Conservation (phyloP, 2,888 invertebrate genomes). For the Anorthoa munda region DNA sequence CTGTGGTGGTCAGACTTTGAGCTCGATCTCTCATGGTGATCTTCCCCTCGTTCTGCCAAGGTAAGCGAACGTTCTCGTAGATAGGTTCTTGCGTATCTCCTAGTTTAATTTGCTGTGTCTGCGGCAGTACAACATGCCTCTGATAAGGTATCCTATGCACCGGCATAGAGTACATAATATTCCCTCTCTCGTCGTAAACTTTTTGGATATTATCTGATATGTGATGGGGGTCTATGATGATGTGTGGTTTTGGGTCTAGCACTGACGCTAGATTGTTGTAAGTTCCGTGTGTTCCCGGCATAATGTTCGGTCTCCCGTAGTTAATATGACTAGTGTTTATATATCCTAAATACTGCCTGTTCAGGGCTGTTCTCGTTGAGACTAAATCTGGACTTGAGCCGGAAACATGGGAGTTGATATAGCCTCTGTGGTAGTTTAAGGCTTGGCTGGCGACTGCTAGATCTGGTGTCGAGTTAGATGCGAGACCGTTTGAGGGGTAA, state of each 20-base stretch:
- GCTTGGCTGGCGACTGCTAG: constrained; percentile 94
- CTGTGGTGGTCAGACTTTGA: constrained; percentile 94
- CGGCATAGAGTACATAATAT: constrained; percentile 92
- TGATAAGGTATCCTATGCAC: constrained; percentile 86
- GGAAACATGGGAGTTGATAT: constrained; percentile 91
- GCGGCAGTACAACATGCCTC: constrained; percentile 88
- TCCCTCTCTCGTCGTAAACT: constrained; percentile 92
- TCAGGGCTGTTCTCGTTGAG: constrained; percentile 93
- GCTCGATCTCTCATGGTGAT: constrained; percentile 88
- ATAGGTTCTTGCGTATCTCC: constrained; percentile 93
- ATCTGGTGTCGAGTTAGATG: constrained; percentile 96
- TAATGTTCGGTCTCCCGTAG: constrained; percentile 76
- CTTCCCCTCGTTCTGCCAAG: constrained; percentile 90
- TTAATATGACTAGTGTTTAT: constrained; percentile 82
- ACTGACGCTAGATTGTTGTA: constrained; percentile 94
- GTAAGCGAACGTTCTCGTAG: constrained; percentile 95
- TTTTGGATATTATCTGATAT: constrained; percentile 92
- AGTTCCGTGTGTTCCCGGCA: constrained; percentile 92
- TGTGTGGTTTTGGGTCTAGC: constrained; percentile 87
- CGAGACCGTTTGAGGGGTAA: constrained; percentile 94
- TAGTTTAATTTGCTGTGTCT: constrained; percentile 83
- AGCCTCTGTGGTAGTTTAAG: constrained; percentile 85
- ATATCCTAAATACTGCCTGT: constrained; percentile 86
- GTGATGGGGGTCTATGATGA: constrained; percentile 91
- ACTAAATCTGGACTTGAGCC: constrained; percentile 95